phyloP scores from a whole-genome alignment of 2,797 vertebrate species.

The Taeniopygia guttata region DNA sequence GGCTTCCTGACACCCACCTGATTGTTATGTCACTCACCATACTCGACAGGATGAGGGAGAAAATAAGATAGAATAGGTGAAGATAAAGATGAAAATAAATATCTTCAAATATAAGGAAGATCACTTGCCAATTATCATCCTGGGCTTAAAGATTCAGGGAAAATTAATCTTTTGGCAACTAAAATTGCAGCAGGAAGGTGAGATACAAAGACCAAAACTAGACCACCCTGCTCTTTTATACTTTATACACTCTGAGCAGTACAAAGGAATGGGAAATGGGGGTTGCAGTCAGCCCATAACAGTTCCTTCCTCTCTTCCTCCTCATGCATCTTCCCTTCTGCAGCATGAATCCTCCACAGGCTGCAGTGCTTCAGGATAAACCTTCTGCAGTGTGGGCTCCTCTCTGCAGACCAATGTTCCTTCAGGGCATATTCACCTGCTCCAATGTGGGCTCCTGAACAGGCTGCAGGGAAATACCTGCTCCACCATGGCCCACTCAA shows the following conservation, averaged over 20 bases:
- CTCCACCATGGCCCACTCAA: neutral
- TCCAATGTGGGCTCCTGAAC: neutral
- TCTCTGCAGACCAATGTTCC: neutral
- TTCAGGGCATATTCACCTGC: neutral
- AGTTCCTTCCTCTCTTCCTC: neutral
- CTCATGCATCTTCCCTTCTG: neutral
- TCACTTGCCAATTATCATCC: neutral
- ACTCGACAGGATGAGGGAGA: accelerated
- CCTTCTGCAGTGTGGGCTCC: neutral
- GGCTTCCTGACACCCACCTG: neutral
- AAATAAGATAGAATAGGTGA: neutral
- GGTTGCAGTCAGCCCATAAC: neutral
- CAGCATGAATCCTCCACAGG: neutral
- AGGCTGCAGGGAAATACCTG: neutral
- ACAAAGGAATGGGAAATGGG: neutral
- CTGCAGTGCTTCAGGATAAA: neutral
- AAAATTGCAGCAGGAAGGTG: neutral
- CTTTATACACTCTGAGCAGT: neutral
- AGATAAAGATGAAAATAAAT: neutral
- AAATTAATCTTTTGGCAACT: neutral
- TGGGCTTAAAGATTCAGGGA: neutral
- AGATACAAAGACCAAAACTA: neutral
- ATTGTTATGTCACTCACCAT: neutral
- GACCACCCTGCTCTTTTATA: neutral
- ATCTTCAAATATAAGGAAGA: neutral